These are phyloP conservation scores for Nasua narica DNA, from an alignment of 2,797 vertebrate species.

Conservation along the genomic window DNA sequence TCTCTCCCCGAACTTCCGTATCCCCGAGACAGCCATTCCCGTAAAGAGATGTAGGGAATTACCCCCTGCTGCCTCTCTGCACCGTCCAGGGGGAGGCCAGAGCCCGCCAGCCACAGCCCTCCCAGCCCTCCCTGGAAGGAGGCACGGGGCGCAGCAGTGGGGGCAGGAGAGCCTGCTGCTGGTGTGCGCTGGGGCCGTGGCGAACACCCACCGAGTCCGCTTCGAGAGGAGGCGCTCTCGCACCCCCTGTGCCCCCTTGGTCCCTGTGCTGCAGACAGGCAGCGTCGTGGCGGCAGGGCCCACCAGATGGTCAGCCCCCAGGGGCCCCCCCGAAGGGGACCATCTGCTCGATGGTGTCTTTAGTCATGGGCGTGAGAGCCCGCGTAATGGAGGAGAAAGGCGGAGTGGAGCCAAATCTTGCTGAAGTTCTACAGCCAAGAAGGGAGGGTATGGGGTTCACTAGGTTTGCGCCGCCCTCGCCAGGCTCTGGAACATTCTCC, in stretches of 20 bases:
- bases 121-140: background rate
- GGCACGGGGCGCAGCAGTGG: background rate
- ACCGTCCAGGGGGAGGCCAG: background rate
- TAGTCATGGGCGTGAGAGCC: constrained; percentile 48
- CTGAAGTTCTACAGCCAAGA: background rate
- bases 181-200: background rate
- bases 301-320: constrained; percentile 59
- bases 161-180: background rate
- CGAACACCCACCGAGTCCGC: too few relatives aligned
- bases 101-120: background rate
- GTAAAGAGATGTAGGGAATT: background rate
- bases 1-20: background rate
- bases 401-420: background rate
- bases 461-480: background rate
- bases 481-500: background rate
- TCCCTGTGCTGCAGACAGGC: background rate
- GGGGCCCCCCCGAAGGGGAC: background rate
- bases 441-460: background rate
- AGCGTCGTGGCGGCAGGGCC: background rate
- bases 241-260: rapidly evolving
- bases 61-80: background rate
- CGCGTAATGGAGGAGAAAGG: background rate
- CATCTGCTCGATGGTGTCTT: constrained; percentile 50
- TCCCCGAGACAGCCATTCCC: background rate
- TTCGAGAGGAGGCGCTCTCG: background rate